Evolutionary conservation across 2,113 vertebrate species (phyloP), one percentile per base, ranked within the genome.

Genomic region (Microcebus griseorufus): DNA sequence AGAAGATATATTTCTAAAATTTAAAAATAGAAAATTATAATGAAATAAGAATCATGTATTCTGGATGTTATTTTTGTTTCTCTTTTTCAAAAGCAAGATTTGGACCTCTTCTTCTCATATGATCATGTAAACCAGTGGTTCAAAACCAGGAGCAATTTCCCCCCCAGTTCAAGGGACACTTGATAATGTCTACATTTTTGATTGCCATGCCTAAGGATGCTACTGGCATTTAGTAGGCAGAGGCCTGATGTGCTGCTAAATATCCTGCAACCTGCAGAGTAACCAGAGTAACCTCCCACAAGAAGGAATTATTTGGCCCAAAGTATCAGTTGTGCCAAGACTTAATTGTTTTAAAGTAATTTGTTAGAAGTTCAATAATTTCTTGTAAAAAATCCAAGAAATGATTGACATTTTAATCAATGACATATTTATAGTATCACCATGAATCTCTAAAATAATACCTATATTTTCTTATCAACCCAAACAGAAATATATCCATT

Each of bases 1-100:
- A 13, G 78, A 70, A 83, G 78, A 55, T 72, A 39, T 39, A 70
- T 88, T 92, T 58, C n/a, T 78, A 39, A 94, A 96, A 64, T 69
- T 16, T 67, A 42, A 42, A 45, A 62, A 62, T 39, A 67, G n/a
- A 42, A 94, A 91, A 69, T 87, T 22, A 51, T 60, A 37, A 55
- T 79, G 8, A 78, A 39, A 78, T 55, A 70, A 60, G 2, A 78
- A 64, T 78, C 58, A 48, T 6, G 1, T 88, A 39, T 78, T 88
- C 23, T 83, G 25, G 78, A 65, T 78, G 25, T 55, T 70, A 78
- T n/a, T 70, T 80, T 53, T 53, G 22, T 78, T 94, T 78, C n/a
- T 55, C 17, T 39, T 48, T 84, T 83, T 92, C 72, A 34, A 58
- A 64, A 87, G n/a, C 6, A 70, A 3, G 4, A 48, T 72, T 84